Percentiles rank a stretch among this genome's conserved stretches.
Conservation (phyloP, 2,888 invertebrate species). For the Acleris holmiana region DNA sequence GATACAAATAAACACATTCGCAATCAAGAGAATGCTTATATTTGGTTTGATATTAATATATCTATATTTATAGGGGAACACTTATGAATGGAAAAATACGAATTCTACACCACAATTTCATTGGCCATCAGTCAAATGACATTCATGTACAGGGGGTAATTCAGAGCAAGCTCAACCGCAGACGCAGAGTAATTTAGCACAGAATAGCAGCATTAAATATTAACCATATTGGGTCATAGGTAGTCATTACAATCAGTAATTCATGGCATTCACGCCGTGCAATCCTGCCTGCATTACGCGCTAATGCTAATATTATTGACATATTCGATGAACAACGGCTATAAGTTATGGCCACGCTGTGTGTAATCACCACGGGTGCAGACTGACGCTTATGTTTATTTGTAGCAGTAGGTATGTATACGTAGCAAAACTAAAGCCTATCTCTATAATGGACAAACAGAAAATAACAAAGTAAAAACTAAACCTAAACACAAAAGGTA, state of each 20-base stretch:
- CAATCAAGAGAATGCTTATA: background rate
- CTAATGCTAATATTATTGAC: slow-evolving; percentile 51
- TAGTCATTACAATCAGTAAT: slow-evolving; percentile 70
- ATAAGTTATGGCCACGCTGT: slow-evolving; percentile 3
- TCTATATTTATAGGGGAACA: too few species aligned
- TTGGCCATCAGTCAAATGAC: slow-evolving; percentile 50
- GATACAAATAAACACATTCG: slow-evolving; percentile 14
- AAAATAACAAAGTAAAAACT: too few species aligned
- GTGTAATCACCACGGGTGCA: background rate
- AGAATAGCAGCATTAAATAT: slow-evolving; percentile 79
- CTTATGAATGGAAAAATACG: background rate
- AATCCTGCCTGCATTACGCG: slow-evolving; percentile 53
- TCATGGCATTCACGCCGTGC: slow-evolving; percentile 56
- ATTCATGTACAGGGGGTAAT: slow-evolving; percentile 67
- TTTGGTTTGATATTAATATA: too few species aligned
- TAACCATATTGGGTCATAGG: slow-evolving; percentile 79
- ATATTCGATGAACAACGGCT: slow-evolving; percentile 1
- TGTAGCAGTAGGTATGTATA: too few species aligned
- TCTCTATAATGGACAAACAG: too few species aligned
- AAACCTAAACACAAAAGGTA: too few species aligned
- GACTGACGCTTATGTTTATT: too few species aligned
- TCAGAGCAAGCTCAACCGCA: slow-evolving; percentile 73
- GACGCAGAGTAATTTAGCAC: slow-evolving; percentile 72
- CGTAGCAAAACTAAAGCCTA: too few species aligned
- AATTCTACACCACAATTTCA: slow-evolving; percentile 10